phyloP scores from a whole-genome alignment of 1,140 invertebrate genomes.

The Dreissena polymorpha region DNA sequence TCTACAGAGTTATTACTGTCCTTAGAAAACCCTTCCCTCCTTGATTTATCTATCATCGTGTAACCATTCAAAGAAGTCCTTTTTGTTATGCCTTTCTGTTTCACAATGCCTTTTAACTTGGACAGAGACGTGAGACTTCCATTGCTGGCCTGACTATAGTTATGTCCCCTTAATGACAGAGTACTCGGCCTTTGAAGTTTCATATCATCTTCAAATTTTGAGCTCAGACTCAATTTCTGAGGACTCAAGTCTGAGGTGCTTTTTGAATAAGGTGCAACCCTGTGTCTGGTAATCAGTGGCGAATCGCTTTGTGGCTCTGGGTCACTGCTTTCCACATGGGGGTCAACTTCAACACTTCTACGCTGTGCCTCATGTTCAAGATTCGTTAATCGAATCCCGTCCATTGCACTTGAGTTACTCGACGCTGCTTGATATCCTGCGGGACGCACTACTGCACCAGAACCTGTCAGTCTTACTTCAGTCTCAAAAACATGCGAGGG shows the following conservation, averaged over 20 bases:
- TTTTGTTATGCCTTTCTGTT: constrained; percentile 27
- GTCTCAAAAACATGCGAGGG: constrained; percentile 46
- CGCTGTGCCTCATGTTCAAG: constrained; percentile 10
- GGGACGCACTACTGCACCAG: constrained; percentile 35
- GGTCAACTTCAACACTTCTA: constrained; percentile 20
- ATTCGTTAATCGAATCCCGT: constrained; percentile 11
- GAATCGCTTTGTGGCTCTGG: constrained; percentile 28
- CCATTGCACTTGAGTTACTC: constrained; percentile 4
- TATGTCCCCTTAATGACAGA: constrained; percentile 73
- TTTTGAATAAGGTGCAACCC: constrained; percentile 61
- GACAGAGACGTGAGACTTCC: constrained; percentile 29
- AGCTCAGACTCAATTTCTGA: constrained; percentile 51
- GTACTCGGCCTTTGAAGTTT: constrained; percentile 68
- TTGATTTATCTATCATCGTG: constrained; percentile 67
- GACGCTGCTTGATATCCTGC: constrained; percentile 18
- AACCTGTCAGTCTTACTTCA: constrained; percentile 51
- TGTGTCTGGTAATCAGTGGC: constrained; percentile 34
- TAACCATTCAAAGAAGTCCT: constrained; percentile 54
- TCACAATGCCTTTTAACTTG: constrained; percentile 59
- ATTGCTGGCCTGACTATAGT: constrained; percentile 52
- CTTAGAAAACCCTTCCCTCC: constrained; percentile 76
- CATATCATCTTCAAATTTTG: constrained; percentile 43
- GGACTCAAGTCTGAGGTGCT: constrained; percentile 69
- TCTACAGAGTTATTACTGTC: constrained; percentile 81
- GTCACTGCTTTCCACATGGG: constrained; percentile 26